Conservation (phyloP, 2,888 invertebrate species). For the Macrosoma leucophasiata region DNA sequence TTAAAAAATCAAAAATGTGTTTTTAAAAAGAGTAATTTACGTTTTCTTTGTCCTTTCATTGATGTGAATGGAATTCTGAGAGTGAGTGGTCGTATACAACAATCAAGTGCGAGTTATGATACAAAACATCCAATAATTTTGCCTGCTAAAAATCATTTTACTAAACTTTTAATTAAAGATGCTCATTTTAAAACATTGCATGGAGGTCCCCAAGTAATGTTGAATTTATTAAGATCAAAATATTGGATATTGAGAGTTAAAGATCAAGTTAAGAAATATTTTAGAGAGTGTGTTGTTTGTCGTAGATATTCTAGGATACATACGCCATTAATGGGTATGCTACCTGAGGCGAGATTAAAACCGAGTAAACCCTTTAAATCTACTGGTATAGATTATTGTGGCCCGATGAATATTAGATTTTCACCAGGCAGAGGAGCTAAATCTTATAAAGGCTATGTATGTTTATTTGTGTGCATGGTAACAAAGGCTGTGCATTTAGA, state of each 20-base stretch:
- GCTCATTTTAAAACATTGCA: constrained; percentile 25
- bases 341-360: constrained; percentile 24
- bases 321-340: constrained; percentile 19
- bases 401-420: constrained; percentile 23
- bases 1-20: neutral
- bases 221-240: constrained; percentile 22
- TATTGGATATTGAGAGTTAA: constrained; percentile 25
- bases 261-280: constrained; percentile 9
- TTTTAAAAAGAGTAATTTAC: constrained; percentile 6
- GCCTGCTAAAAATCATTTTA: constrained; percentile 17
- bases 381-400: constrained; percentile 26
- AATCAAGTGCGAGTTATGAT: constrained; percentile 14
- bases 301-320: constrained; percentile 10
- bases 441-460: constrained; percentile 24
- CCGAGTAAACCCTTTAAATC: constrained; percentile 23
- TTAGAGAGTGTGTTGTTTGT: constrained; percentile 20
- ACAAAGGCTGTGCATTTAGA: constrained; percentile 25
- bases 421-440: constrained; percentile 23
- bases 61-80: constrained; percentile 23
- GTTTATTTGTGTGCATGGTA: constrained; percentile 25
- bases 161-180: constrained; percentile 18
- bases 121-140: constrained; percentile 28
- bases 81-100: constrained; percentile 25
- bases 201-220: constrained; percentile 27
- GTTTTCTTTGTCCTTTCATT: constrained; percentile 20